A percentile compares a stretch with the other conserved stretches of the same genome.
phyloP scores from a whole-genome alignment of 2,113 vertebrate species.

The Manacus vitellinus region DNA sequence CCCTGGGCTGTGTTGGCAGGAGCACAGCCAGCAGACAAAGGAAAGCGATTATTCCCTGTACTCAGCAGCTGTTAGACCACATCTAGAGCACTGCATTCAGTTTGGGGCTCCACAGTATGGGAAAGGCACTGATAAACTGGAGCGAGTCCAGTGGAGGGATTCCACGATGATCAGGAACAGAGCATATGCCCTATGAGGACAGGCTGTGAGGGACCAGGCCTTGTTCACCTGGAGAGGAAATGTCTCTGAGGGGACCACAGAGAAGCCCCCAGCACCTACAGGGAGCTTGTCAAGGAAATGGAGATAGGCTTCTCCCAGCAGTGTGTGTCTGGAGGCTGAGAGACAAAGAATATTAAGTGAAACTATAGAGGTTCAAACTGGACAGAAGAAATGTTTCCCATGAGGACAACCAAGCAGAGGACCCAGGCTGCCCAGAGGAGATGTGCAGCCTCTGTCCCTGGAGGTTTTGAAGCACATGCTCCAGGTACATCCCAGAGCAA shows the following conservation, averaged over 20 bases:
- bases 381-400: background rate
- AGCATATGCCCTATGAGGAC: background rate
- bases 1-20: background rate
- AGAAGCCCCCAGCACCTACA: background rate
- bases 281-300: background rate
- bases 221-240: background rate
- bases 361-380: background rate
- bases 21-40: background rate
- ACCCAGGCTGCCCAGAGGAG: background rate
- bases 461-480: background rate
- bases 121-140: rapidly evolving
- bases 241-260: background rate
- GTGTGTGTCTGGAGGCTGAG: background rate
- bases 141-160: background rate
- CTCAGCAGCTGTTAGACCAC: background rate
- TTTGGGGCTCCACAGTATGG: rapidly evolving
- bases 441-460: background rate
- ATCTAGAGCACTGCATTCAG: rapidly evolving
- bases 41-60: background rate
- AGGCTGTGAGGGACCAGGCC: background rate
- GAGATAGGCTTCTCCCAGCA: rapidly evolving
- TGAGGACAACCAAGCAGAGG: background rate
- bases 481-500: background rate
- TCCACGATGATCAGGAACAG: rapidly evolving
- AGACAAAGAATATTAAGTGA: background rate